Conservation (phyloP, 2,888 invertebrate species). For the Oasisia sp. region DNA sequence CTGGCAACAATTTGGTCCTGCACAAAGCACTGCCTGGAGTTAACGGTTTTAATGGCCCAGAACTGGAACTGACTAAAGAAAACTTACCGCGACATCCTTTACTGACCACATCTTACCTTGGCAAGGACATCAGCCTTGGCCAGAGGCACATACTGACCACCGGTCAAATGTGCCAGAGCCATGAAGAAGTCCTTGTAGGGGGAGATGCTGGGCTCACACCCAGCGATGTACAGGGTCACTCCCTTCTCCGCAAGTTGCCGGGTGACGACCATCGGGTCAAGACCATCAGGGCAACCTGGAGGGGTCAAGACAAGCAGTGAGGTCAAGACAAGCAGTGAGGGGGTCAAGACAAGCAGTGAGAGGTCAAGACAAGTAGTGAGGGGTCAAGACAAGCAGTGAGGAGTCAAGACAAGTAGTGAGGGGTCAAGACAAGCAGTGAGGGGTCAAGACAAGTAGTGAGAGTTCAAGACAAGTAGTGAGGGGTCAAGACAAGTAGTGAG, state of each 20-base stretch:
- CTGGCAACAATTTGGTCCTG: too few species aligned
- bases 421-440: too few species aligned
- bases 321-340: background rate
- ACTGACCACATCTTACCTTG: constrained; percentile 29
- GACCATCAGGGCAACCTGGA: constrained; percentile 54
- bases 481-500: too few species aligned
- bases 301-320: constrained; percentile 7
- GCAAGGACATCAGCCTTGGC: constrained; percentile 48
- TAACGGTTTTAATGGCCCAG: background rate
- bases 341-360: too few species aligned
- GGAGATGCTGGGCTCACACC: constrained; percentile 54
- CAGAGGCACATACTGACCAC: constrained; percentile 61
- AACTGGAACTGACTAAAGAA: background rate
- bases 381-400: too few species aligned
- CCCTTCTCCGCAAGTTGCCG: constrained; percentile 54
- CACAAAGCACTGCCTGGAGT: too few species aligned
- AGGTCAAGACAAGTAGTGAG: too few species aligned
- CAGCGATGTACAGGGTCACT: constrained; percentile 56
- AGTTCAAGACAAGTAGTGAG: too few species aligned
- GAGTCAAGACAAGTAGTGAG: too few species aligned
- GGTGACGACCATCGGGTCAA: constrained; percentile 55
- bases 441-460: too few species aligned
- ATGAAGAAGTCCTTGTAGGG: constrained; percentile 57
- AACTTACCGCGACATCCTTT: background rate
- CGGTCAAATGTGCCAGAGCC: constrained; percentile 55